Percentiles rank a stretch among this genome's conserved stretches.
Evolutionary conservation across 2,113 vertebrate genomes (phyloP).

Genomic region (Cinclus mexicanus): DNA sequence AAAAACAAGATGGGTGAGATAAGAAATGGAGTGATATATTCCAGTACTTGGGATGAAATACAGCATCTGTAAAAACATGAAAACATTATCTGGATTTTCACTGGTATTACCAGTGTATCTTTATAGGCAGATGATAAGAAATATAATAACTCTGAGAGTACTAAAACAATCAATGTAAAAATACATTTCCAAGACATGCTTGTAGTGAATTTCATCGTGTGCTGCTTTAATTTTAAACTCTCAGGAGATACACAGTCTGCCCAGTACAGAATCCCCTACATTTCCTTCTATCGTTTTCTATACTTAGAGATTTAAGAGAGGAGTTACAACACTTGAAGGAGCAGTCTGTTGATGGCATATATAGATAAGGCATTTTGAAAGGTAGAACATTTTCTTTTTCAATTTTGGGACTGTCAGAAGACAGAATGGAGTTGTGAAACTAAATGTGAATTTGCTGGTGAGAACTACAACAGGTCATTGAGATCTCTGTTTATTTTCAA

Average conservation of each 20-base stretch:
- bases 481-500: not conserved
- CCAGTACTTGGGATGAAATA: slow-evolving; percentile 3
- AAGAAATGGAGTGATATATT: not conserved
- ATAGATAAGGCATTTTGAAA: not conserved
- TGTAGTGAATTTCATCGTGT: not conserved
- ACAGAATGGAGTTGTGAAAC: not conserved
- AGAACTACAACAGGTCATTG: not conserved
- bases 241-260: not conserved
- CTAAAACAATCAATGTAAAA: slow-evolving; percentile 7
- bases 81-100: slow-evolving; percentile 28
- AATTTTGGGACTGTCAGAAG: not conserved
- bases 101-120: not conserved
- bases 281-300: not conserved
- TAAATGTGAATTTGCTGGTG: not conserved
- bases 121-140: not conserved
- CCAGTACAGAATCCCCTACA: not conserved
- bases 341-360: not conserved
- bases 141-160: not conserved
- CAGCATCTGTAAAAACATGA: not conserved
- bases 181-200: not conserved
- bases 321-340: not conserved
- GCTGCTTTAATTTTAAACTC: not conserved
- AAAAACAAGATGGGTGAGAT: not conserved
- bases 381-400: not conserved
- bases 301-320: not conserved